A percentile compares a stretch with the other conserved stretches of the same genome.
These are phyloP conservation scores for Diarsia mendica DNA, from an alignment of 2,888 invertebrate genomes.

Conservation along the genomic window DNA sequence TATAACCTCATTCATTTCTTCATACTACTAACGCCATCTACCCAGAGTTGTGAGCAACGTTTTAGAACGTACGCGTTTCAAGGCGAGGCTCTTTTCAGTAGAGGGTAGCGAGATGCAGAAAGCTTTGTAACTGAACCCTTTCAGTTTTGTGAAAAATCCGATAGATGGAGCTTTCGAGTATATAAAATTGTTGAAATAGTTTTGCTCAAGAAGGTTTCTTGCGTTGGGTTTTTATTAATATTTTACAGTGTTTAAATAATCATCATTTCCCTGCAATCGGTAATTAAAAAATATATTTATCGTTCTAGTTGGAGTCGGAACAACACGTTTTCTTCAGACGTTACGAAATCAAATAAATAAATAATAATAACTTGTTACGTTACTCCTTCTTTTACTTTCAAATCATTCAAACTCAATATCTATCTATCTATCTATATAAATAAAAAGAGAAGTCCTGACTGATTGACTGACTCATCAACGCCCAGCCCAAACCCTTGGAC, in stretches of 20 bases:
- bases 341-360: no score
- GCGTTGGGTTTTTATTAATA: neutral
- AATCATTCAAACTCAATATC: neutral
- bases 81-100: constrained; percentile 16
- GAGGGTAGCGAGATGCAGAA: constrained; percentile 6
- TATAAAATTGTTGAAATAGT: neutral
- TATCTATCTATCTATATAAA: no score
- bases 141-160: constrained; percentile 12
- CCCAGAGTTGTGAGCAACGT: constrained; percentile 6
- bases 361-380: no score
- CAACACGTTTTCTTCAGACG: neutral
- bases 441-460: no score
- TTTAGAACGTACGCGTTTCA: constrained; percentile 3
- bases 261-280: neutral
- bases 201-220: neutral
- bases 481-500: no score
- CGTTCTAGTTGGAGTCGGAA: neutral
- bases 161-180: constrained; percentile 42
- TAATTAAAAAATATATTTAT: no score
- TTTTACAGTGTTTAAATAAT: neutral
- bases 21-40: constrained; percentile 51
- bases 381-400: no score
- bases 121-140: neutral
- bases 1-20: neutral
- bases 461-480: no score